phyloP scores from a whole-genome alignment of 2,797 vertebrate genomes.

The Choloepus didactylus region DNA sequence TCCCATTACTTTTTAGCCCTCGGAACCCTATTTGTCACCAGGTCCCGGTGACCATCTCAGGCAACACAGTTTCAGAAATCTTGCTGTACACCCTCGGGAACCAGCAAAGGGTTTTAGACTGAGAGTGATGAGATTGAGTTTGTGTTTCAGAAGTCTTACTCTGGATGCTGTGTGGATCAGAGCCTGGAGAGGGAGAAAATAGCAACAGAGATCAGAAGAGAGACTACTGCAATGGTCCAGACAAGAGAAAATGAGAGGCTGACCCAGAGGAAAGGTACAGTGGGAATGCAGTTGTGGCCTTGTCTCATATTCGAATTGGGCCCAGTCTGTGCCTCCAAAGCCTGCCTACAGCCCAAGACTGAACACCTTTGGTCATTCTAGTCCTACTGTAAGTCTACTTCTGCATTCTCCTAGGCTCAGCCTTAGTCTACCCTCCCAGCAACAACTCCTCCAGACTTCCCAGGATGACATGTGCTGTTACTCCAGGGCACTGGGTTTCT shows the following conservation, averaged over 20 bases:
- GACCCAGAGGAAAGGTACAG: neutral
- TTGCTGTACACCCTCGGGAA: neutral
- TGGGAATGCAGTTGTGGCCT: neutral
- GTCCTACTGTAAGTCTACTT: neutral
- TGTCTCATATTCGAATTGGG: neutral
- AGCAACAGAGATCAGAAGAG: neutral
- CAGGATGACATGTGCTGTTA: neutral
- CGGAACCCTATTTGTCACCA: neutral
- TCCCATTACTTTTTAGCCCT: constrained; percentile 11
- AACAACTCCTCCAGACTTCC: neutral
- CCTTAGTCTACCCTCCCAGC: neutral
- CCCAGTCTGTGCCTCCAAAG: neutral
- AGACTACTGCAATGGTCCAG: neutral
- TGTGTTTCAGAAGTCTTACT: neutral
- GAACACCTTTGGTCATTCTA: neutral
- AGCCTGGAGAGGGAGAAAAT: neutral
- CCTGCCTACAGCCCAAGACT: neutral
- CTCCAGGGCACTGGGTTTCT: neutral
- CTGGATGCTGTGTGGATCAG: neutral
- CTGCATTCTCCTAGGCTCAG: neutral
- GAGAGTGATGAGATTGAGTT: neutral
- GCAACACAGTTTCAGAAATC: neutral
- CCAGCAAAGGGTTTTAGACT: neutral
- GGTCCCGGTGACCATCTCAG: neutral
- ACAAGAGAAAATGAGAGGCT: neutral